Percentiles rank a stretch among this genome's conserved stretches.
Evolutionary conservation across 2,113 vertebrate species (phyloP).

Genomic region (Tricholaema leucomelas): DNA sequence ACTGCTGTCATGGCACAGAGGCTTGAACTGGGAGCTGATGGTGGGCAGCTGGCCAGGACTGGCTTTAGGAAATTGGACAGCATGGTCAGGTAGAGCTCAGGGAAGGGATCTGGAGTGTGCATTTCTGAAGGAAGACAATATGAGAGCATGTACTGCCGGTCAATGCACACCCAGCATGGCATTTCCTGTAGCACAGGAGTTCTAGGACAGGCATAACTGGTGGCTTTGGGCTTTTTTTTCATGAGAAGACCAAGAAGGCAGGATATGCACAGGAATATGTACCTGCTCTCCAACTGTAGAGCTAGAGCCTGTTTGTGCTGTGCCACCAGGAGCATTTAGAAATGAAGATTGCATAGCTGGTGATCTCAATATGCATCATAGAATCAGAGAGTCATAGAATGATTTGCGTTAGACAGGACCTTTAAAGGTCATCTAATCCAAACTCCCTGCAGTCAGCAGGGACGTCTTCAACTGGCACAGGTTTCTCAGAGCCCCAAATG

Average conservation of each 20-base stretch:
- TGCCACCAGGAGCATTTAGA: neutral
- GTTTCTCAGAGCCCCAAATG: no score
- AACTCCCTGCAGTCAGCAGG: no score
- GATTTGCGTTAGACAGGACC: no score
- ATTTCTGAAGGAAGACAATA: neutral
- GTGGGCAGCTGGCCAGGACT: neutral
- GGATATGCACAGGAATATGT: neutral
- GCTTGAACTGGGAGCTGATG: neutral
- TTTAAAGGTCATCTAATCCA: no score
- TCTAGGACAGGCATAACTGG: neutral
- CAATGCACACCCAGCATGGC: neutral
- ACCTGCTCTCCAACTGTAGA: neutral
- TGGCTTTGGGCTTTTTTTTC: neutral
- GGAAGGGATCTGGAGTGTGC: neutral
- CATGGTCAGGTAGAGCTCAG: neutral
- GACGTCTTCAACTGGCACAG: no score
- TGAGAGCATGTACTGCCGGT: neutral
- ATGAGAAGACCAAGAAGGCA: neutral
- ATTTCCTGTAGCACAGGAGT: neutral
- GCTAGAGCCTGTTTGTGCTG: neutral
- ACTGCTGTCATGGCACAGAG: neutral
- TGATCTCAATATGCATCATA: neutral
- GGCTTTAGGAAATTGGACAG: neutral
- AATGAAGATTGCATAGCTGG: neutral
- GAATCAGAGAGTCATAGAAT: no score